Percentiles rank a stretch among this genome's conserved stretches.
Evolutionary conservation across 92 coral and sea anemone species (phyloP).

Genomic region (Meandrina meandrites): DNA sequence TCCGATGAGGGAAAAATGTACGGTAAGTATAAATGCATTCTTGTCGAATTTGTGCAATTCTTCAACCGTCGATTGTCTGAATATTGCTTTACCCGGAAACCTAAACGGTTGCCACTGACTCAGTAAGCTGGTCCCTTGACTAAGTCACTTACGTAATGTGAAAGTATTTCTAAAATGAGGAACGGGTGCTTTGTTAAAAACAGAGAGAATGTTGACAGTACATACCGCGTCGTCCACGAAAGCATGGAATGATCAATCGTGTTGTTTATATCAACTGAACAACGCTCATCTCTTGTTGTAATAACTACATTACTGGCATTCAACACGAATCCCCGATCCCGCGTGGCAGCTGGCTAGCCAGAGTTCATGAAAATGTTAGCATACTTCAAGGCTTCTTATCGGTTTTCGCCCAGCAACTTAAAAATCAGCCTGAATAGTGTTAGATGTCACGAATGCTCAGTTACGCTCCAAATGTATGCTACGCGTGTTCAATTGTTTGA

Average conservation of each 20-base stretch:
- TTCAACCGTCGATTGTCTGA: constrained; percentile 9
- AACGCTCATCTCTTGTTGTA: constrained; percentile 43
- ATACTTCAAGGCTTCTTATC: constrained; percentile 30
- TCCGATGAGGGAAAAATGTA: constrained; percentile 99
- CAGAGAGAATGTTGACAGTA: neutral
- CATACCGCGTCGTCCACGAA: constrained; percentile 38
- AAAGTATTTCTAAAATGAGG: constrained; percentile 5
- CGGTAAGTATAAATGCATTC: constrained; percentile 67
- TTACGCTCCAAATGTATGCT: constrained; percentile 72
- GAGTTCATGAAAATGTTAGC: constrained; percentile 43
- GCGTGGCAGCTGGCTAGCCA: constrained; percentile 26
- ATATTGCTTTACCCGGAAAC: constrained; percentile 44
- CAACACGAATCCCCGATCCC: constrained; percentile 13
- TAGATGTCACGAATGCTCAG: constrained; percentile 41
- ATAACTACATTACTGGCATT: constrained; percentile 43
- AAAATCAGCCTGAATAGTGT: constrained; percentile 26
- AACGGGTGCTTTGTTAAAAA: constrained; percentile 14
- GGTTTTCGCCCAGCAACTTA: constrained; percentile 15
- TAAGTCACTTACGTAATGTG: neutral
- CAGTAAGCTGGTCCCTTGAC: neutral
- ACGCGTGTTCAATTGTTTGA: constrained; percentile 77
- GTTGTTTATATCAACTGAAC: constrained; percentile 43
- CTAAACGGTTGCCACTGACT: constrained; percentile 9
- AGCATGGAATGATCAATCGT: constrained; percentile 55
- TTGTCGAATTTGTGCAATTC: constrained; percentile 12